These are phyloP conservation scores for Laticauda colubrina DNA, from an alignment of 2,113 vertebrate species.

Conservation along the genomic window DNA sequence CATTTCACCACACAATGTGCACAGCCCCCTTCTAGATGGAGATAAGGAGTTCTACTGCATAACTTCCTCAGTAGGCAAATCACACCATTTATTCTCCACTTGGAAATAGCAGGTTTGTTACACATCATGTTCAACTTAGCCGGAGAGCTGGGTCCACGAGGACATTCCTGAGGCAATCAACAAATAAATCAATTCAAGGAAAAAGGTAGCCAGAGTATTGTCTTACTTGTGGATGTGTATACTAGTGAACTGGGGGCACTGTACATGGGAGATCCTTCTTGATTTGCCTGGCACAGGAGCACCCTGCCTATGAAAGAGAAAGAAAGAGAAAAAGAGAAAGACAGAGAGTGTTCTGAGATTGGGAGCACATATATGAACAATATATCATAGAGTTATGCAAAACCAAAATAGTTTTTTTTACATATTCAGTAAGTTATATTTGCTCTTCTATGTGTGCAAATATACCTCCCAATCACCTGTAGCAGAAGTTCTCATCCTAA, in stretches of 20 bases:
- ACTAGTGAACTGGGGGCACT: constrained; percentile 82
- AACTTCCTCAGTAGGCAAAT: background rate
- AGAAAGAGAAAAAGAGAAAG: constrained; percentile 55
- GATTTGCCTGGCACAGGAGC: constrained; percentile 81
- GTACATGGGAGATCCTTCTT: constrained; percentile 82
- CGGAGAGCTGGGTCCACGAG: constrained; percentile 33
- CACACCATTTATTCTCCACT: background rate
- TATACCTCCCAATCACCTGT: background rate
- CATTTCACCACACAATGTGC: background rate
- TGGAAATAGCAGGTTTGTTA: constrained; percentile 29
- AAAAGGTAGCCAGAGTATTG: constrained; percentile 58
- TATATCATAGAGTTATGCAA: constrained; percentile 32
- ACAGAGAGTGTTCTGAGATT: constrained; percentile 57
- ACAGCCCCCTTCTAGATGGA: background rate
- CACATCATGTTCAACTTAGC: constrained; percentile 32
- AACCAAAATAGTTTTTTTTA: background rate
- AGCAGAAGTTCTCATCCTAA: background rate
- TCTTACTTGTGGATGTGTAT: constrained; percentile 84
- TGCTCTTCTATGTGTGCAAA: background rate
- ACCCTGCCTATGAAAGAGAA: constrained; percentile 79
- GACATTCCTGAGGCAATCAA: constrained; percentile 59
- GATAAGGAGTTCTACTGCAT: background rate
- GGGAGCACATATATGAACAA: constrained; percentile 52
- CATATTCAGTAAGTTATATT: background rate
- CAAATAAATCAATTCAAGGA: background rate